phyloP scores from a whole-genome alignment of 2,888 invertebrate species.

The Drosophila vallismaia region DNA sequence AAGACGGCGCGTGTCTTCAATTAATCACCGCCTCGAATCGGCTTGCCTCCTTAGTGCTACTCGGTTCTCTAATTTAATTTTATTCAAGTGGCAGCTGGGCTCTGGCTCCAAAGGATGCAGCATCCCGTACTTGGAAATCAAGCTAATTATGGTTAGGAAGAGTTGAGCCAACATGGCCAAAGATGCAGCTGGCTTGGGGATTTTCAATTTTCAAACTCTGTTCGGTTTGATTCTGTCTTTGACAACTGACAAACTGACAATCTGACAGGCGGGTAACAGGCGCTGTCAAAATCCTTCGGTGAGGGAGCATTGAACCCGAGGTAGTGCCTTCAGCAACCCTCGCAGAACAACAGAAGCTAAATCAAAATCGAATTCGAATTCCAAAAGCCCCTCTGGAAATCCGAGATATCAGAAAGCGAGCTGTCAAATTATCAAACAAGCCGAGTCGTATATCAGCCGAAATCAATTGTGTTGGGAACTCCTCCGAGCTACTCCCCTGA shows the following conservation, averaged over 20 bases:
- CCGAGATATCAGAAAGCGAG: conserved; percentile 69
- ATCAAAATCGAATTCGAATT: conserved; percentile 51
- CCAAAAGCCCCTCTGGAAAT: conserved; percentile 55
- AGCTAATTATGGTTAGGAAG: conserved; percentile 52
- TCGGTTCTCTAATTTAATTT: conserved; percentile 51
- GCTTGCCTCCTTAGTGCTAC: conserved; percentile 11
- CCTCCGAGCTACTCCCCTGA: conserved; percentile 24
- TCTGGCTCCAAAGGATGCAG: conserved; percentile 39
- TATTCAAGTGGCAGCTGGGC: conserved; percentile 50
- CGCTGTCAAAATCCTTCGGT: conserved; percentile 49
- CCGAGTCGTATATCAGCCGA: conserved; percentile 7
- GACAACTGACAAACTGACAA: conserved; percentile 66
- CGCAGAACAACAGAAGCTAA: conserved; percentile 11
- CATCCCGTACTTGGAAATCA: conserved; percentile 19
- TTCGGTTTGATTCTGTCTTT: conserved; percentile 20
- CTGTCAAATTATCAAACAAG: conserved; percentile 70
- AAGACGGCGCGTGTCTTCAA: conserved; percentile 75
- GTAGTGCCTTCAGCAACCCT: conserved; percentile 32
- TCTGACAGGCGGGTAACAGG: conserved; percentile 55
- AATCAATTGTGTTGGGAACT: conserved; percentile 41
- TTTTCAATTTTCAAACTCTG: conserved; percentile 45
- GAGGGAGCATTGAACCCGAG: conserved; percentile 68
- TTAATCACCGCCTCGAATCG: conserved; percentile 69
- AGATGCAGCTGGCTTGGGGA: conserved; percentile 11
- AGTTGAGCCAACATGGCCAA: conserved; percentile 25